Percentiles rank a stretch among this genome's conserved stretches.
phyloP scores from a whole-genome alignment of 2,888 invertebrate species.

The Pandemis cinnamomeana region DNA sequence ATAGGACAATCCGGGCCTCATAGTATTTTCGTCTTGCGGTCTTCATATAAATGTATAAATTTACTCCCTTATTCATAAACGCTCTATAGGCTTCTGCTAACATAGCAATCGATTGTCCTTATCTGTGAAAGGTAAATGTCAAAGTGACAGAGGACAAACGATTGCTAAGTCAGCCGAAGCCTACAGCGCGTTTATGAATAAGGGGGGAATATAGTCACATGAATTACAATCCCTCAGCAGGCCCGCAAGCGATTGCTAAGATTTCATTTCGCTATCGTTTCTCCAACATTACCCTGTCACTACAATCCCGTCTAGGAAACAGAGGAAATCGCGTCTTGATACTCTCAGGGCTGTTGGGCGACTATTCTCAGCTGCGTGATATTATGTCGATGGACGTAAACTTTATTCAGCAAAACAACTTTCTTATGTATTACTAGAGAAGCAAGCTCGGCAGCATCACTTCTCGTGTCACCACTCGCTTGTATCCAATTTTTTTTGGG shows the following conservation, averaged over 20 bases:
- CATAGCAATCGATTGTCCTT: too few species aligned
- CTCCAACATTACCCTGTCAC: conserved; percentile 26
- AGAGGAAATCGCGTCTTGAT: conserved; percentile 44
- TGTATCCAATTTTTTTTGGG: too few species aligned
- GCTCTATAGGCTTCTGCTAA: too few species aligned
- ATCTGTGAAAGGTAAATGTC: too few species aligned
- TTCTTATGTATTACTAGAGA: neutral
- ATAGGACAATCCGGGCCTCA: too few species aligned
- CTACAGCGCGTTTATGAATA: too few species aligned
- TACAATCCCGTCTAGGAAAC: conserved; percentile 31
- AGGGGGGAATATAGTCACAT: neutral
- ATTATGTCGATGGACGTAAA: conserved; percentile 12
- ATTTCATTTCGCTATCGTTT: conserved; percentile 37
- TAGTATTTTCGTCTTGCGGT: neutral
- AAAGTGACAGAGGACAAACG: too few species aligned
- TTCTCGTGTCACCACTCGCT: too few species aligned
- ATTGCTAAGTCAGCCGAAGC: too few species aligned
- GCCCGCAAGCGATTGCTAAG: conserved; percentile 26
- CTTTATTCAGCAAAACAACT: neutral
- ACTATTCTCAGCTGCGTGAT: conserved; percentile 36
- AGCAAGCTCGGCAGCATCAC: too few species aligned
- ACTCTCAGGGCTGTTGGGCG: conserved; percentile 26
- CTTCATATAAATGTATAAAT: neutral
- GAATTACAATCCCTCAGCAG: neutral
- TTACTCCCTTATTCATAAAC: too few species aligned